A percentile compares a stretch with the other conserved stretches of the same genome.
phyloP scores from a whole-genome alignment of 1,140 invertebrate genomes.

The Choristoneura fumiferana region DNA sequence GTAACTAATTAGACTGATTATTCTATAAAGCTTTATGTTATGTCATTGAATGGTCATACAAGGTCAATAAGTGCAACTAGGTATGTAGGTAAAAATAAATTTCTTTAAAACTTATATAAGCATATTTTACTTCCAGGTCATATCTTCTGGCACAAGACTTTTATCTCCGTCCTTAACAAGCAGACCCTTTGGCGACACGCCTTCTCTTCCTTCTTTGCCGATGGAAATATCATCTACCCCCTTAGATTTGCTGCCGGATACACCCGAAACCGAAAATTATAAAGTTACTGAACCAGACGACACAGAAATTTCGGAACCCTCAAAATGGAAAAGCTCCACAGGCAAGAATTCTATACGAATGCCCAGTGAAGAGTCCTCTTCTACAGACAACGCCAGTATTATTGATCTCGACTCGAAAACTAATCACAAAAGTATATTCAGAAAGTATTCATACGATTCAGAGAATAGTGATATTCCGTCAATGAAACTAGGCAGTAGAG shows the following conservation, averaged over 20 bases:
- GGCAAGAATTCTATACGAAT: slow-evolving; percentile 82
- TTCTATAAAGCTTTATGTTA: no score
- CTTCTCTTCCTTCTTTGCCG: slow-evolving; percentile 44
- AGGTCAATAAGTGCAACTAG: no score
- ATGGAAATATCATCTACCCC: slow-evolving; percentile 69
- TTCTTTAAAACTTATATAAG: no score
- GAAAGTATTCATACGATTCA: slow-evolving; percentile 49
- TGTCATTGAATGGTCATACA: no score
- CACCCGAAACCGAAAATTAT: slow-evolving; percentile 57
- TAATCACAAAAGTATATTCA: slow-evolving; percentile 47
- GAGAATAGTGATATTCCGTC: slow-evolving; percentile 48
- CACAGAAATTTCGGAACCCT: slow-evolving; percentile 71
- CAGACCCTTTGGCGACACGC: slow-evolving; percentile 28
- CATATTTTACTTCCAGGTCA: slow-evolving; percentile 51
- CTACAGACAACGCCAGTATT: slow-evolving; percentile 65
- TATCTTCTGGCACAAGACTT: slow-evolving; percentile 55
- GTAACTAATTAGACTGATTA: no score
- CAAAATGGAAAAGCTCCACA: slow-evolving; percentile 80
- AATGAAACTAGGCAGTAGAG: slow-evolving; percentile 40
- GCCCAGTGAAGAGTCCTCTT: slow-evolving; percentile 71
- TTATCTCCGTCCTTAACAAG: slow-evolving; percentile 54
- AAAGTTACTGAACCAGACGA: slow-evolving; percentile 74
- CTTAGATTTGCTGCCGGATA: slow-evolving; percentile 52
- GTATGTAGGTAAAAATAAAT: no score
- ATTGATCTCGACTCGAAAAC: slow-evolving; percentile 72